A percentile compares a stretch with the other conserved stretches of the same genome.
phyloP scores from a whole-genome alignment of 2,113 vertebrate genomes.

The Clinocottus analis region DNA sequence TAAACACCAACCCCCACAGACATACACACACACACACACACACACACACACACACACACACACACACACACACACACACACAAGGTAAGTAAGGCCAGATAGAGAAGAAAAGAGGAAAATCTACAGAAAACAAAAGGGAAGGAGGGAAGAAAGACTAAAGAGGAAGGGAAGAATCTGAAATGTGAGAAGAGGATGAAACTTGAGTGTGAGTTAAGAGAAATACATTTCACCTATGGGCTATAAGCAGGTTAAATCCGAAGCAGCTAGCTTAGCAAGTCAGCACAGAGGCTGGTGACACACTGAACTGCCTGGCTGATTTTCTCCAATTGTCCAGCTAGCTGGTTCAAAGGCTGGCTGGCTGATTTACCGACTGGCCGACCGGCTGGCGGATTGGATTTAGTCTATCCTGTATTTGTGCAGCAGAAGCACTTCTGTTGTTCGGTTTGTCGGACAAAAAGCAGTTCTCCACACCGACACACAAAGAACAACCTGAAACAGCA shows the following conservation, averaged over 20 bases:
- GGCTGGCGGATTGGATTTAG: constrained; percentile 71
- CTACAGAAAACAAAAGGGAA: constrained; percentile 41
- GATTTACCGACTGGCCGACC: constrained; percentile 65
- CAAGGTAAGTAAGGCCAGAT: constrained; percentile 64
- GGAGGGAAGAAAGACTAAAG: neutral
- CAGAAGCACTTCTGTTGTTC: constrained; percentile 81
- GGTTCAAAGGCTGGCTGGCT: constrained; percentile 66
- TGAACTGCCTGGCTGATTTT: constrained; percentile 66
- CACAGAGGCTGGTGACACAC: constrained; percentile 68
- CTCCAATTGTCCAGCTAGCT: constrained; percentile 69
- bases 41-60: constrained; percentile 29
- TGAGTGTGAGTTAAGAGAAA: constrained; percentile 25
- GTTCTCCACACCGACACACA: constrained; percentile 66
- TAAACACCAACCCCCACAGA: constrained; percentile 64
- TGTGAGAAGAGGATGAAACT: constrained; percentile 35
- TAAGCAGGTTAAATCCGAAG: constrained; percentile 75
- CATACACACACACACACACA: constrained; percentile 34
- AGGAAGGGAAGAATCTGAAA: constrained; percentile 8
- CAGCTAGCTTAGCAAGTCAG: constrained; percentile 74
- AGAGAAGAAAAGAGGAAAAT: constrained; percentile 34
- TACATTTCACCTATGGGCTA: constrained; percentile 40
- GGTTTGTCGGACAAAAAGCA: constrained; percentile 64
- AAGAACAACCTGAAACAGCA: constrained; percentile 82
- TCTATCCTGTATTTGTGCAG: constrained; percentile 75
- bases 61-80: constrained; percentile 36